Base-by-base conservation (phyloP, 2,113 vertebrate species). In the Syrrhaptes paradoxus region DNA sequence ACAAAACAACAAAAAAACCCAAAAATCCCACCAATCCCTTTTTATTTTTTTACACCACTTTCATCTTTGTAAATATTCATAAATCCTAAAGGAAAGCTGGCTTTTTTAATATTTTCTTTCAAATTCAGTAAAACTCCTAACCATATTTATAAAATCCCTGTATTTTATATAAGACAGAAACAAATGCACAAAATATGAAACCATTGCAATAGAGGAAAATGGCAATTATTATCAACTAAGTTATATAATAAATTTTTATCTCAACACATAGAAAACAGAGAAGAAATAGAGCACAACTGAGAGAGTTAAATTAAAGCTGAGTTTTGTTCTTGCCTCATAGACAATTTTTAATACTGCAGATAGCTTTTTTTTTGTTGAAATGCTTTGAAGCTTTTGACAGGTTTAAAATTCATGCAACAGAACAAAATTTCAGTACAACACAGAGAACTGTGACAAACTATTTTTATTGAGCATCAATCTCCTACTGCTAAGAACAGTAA, bases 371-470 rank as follows among this genome's bases (percentile, higher is more conserved):
- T 86, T 81, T 79, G 10, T 19, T 86, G 52, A 86, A 76, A 57
- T 32, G 14, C 28, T 78, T 84, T 74, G 73, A 87, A 90, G 17
- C 22, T 91, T 94, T 79, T 89, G 87, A 57, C 66, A 46, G 41
- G 31, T 91, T 93, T 93, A 83, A 95, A 93, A 90, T 91, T 89
- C 52, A 77, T 59, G 32, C 87, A 81, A 81, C 67, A 92, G 77
- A 95, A 85, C 25, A 91, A 94, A 90, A 87, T 63, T 59, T 95
- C 36, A 54, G 31, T 63, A 31, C 2, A 1, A 92, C 66, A 73
- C 52, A 38, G 43, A 92, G 28, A 83, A 48, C 38, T 7, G 17
- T 80, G 74, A 86, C 51, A 87, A 94, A 90, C 36, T 87, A 45
- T 62, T 85, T 78, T 85, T 83, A 74, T 48, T 90, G 38, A 74